Conservation (phyloP, 2,113 vertebrate species). For the Clupea harengus region DNA sequence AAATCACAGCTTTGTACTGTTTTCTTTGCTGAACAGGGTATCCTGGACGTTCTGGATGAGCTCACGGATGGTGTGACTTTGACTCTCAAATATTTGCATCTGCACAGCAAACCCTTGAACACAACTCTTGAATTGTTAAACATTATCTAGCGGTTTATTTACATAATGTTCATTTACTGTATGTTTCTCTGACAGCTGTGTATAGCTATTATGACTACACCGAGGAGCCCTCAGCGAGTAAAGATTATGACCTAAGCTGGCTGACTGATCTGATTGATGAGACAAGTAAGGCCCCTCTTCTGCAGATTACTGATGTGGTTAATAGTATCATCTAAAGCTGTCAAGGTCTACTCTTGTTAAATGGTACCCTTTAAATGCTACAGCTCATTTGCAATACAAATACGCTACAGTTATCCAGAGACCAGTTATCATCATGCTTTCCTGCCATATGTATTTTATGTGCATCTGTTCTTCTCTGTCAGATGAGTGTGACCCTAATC, state of each 20-base stretch:
- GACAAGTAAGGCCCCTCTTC: conserved; percentile 31
- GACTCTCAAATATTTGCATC: neutral
- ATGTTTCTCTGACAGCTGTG: neutral
- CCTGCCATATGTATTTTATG: neutral
- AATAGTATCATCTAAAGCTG: neutral
- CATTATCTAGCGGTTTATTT: neutral
- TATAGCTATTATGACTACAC: conserved; percentile 3
- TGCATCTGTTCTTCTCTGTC: neutral
- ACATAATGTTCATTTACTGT: neutral
- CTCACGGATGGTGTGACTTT: neutral
- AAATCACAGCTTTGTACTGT: neutral
- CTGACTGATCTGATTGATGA: conserved; percentile 45
- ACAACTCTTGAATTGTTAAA: neutral
- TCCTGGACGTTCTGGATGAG: neutral
- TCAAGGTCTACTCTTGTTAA: neutral
- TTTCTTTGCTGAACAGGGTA: neutral
- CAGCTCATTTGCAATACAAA: neutral
- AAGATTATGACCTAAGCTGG: conserved; percentile 45
- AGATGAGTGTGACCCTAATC: conserved; percentile 63
- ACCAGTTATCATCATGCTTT: neutral
- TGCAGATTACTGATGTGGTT: neutral
- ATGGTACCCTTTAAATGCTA: neutral
- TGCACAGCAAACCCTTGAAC: neutral
- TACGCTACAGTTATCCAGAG: neutral
- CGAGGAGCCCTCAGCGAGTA: neutral